These are phyloP conservation scores for Pleuronectes platessa DNA, from an alignment of 2,113 vertebrate genomes.

Conservation along the genomic window DNA sequence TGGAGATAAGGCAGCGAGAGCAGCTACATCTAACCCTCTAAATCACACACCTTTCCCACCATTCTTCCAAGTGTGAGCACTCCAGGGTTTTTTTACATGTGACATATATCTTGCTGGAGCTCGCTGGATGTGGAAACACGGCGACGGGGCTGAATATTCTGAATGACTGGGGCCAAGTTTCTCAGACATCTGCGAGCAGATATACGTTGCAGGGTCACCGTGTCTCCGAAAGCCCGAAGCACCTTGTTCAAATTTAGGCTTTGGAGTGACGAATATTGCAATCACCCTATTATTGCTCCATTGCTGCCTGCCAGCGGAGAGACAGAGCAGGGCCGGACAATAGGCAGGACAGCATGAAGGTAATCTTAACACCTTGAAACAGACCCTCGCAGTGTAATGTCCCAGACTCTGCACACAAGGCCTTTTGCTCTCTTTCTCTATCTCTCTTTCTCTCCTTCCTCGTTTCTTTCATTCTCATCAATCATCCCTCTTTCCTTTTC, in stretches of 20 bases:
- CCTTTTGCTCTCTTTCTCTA: not conserved
- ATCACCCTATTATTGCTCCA: slow-evolving; percentile 64
- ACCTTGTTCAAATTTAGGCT: slow-evolving; percentile 65
- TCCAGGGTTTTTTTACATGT: slow-evolving; percentile 53
- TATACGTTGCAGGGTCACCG: slow-evolving; percentile 54
- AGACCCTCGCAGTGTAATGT: slow-evolving; percentile 37
- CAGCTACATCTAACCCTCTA: slow-evolving; percentile 70
- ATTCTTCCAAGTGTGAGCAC: slow-evolving; percentile 49
- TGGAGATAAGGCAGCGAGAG: slow-evolving; percentile 68
- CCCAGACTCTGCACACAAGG: slow-evolving; percentile 30
- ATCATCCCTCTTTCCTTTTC: slow-evolving; percentile 36
- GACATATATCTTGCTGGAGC: slow-evolving; percentile 49
- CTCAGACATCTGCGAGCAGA: slow-evolving; percentile 56
- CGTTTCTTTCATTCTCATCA: slow-evolving; percentile 45
- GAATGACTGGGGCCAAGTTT: slow-evolving; percentile 37
- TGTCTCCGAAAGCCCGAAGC: slow-evolving; percentile 52
- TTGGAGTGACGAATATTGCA: slow-evolving; percentile 66
- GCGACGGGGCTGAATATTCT: slow-evolving; percentile 28
- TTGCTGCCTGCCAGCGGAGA: slow-evolving; percentile 52
- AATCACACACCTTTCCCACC: slow-evolving; percentile 75
- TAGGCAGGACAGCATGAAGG: slow-evolving; percentile 42
- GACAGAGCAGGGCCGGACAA: slow-evolving; percentile 46
- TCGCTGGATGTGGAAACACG: slow-evolving; percentile 42
- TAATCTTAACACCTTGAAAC: slow-evolving; percentile 55
- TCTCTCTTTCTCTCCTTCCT: not conserved